phyloP scores from a whole-genome alignment of 2,113 vertebrate genomes.

The Spermophilus dauricus region DNA sequence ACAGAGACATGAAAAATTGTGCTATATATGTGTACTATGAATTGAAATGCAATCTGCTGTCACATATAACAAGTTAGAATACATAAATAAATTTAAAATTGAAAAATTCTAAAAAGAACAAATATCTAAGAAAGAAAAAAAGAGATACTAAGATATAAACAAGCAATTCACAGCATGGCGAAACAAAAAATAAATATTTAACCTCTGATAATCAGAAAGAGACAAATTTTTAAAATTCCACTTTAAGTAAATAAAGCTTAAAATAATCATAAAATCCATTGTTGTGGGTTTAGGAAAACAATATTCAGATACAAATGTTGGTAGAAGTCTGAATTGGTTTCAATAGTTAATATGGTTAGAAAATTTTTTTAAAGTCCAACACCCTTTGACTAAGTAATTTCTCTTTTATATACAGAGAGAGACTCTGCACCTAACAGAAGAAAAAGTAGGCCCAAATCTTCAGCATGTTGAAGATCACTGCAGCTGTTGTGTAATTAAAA shows the following conservation, averaged over 20 bases:
- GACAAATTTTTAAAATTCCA: neutral
- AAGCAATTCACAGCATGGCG: neutral
- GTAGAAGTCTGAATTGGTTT: neutral
- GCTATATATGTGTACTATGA: too few species aligned
- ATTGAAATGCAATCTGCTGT: too few species aligned
- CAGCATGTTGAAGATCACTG: neutral
- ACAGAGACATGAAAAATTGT: too few species aligned
- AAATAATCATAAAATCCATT: neutral
- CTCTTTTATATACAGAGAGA: neutral
- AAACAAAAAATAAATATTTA: neutral
- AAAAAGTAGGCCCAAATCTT: too few species aligned
- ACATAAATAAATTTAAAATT: too few species aligned
- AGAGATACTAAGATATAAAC: neutral
- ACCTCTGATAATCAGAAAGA: neutral
- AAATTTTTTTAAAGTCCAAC: constrained; percentile 2
- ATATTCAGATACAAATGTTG: neutral
- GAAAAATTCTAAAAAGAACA: too few species aligned
- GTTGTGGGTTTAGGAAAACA: neutral
- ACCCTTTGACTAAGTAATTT: neutral
- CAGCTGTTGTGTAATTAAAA: neutral
- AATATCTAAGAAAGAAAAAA: neutral
- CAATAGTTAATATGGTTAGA: neutral
- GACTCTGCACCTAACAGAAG: too few species aligned
- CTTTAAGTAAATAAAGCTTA: constrained; percentile 5
- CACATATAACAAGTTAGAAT: too few species aligned